Evolutionary conservation across 2,113 vertebrate genomes (phyloP), one percentile per base, ranked within the genome.

Genomic region (Tupaia chinensis): DNA sequence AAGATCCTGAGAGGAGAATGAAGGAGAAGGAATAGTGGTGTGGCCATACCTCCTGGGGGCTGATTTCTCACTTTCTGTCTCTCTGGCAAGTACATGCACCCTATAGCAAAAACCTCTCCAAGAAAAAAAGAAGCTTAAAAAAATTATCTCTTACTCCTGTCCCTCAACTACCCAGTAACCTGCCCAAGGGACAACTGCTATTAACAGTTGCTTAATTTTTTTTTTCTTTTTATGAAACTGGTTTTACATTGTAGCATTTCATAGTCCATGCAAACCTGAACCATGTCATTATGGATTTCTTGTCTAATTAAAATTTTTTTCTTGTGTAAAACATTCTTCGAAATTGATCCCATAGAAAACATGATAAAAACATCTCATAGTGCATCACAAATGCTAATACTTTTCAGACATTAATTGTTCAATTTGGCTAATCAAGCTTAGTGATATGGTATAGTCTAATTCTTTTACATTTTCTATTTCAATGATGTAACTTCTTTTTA

Each of bases 341-440:
- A 83, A 98, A 95, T n/a, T 87, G 60, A 88, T 95, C 78, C 15
- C 70, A 72, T 20, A 95, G 17, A 88, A 97, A 94, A 91, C 20
- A 53, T 82, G 58, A 96, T 63, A 78, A 83, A 96, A 95, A 87
- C 69, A 94, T 87, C 19, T 85, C 9, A 68, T 12, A 90, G 76
- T 34, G 6, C 25, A 32, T 58, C 63, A n/a, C 17, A 91, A 97
- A 96, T 96, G 85, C 58, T 85, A 89, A 85, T 77, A 68, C 53
- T 95, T 98, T 96, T 94, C 77, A 88, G 69, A 96, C 86, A 94
- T 86, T 88, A 94, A 95, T 95, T 95, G 95, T 95, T 97, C 94
- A 93, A 80, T 88, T 96, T 97, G 44, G 65, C 70, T 97, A 95
- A 96, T 95, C 92, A 96, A 95, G 91, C 85, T 95, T 94, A 93